Conservation (phyloP, 2,888 invertebrate species). For the Oxyscelio sp. region DNA sequence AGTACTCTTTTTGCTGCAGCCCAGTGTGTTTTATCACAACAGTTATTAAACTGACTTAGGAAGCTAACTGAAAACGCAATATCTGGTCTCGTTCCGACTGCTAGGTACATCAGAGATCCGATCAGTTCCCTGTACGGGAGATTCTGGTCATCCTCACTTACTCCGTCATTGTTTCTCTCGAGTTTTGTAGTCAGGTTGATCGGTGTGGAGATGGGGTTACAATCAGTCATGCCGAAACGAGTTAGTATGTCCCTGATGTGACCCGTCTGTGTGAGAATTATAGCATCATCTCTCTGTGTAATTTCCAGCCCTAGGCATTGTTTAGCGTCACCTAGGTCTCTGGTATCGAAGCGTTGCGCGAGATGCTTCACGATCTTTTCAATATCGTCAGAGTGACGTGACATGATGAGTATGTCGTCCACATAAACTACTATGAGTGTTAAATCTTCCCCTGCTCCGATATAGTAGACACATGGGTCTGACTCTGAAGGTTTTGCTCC, state of each 20-base stretch:
- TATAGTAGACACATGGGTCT: conserved; percentile 72
- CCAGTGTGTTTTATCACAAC: no score
- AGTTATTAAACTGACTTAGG: no score
- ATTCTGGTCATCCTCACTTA: no score
- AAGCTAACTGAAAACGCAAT: no score
- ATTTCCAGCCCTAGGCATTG: conserved; percentile 78
- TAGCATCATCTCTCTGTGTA: not conserved
- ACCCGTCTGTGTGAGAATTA: conserved; percentile 59
- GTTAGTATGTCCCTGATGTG: conserved; percentile 76
- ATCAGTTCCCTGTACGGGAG: no score
- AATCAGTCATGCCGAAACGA: conserved; percentile 78
- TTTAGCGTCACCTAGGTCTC: conserved; percentile 70
- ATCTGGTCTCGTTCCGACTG: conserved; percentile 68
- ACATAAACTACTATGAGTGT: conserved; percentile 77
- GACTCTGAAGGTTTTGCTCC: conserved; percentile 29
- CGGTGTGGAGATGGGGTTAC: conserved; percentile 79
- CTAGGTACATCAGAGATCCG: conserved; percentile 53
- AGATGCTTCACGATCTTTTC: conserved; percentile 40
- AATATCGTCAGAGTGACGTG: conserved; percentile 48
- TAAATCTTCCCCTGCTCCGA: conserved; percentile 49
- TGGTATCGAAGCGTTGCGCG: conserved; percentile 60
- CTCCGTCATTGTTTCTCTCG: no score
- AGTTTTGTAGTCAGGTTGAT: conserved; percentile 50
- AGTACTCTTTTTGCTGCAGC: no score
- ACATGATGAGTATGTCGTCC: conserved; percentile 77